Evolutionary conservation across 1,140 invertebrate genomes (phyloP), one percentile per base, ranked within the genome.

Genomic region (Drosophila nikananu): DNA sequence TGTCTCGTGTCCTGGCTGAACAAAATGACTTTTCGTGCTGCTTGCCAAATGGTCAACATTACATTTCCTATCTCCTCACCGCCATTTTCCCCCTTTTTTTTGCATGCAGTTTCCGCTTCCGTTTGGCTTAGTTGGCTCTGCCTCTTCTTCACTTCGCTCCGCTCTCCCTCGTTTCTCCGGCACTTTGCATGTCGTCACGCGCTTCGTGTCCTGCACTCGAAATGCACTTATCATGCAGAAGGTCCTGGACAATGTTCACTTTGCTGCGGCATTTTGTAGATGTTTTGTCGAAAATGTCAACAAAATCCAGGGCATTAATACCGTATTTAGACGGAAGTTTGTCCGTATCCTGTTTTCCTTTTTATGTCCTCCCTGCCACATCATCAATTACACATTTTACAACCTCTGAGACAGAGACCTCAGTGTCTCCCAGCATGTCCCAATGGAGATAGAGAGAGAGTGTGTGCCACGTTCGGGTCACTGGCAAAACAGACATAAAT

Each of bases 341-440:
- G 48, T 62, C 25, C 32, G 57, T 54, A 59, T 52, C 27, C 32
- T 61, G 54, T 71, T 70, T 58, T 44, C 61, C 46, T 78, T 77
- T 87, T 83, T 78, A 84, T 90, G 86, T 84, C 81, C 61, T 62
- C 67, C 23, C 80, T 89, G 86, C 84, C 86, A 89, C 84, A 89
- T 89, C 84, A 89, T 89, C 84, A 89, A 89, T 89, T 89, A 89
- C 84, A 89, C 84, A 89, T 89, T 89, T 89, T 89, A 89, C 84
- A 89, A 89, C 84, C 89, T 75, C 81, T 83, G 46, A 39, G 55
- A 13, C 12, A 3, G 17, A 35, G 17, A 30, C 64, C 41, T 19
- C 10, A 8, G n/a, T 42, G 42, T 9, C 30, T n/a, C 10, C 35
- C 35, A n/a, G 54, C 6, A 21, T 13, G 42, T 61, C 32, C 21